phyloP scores from a whole-genome alignment of 2,797 vertebrate species.

The Borostomias antarcticus region DNA sequence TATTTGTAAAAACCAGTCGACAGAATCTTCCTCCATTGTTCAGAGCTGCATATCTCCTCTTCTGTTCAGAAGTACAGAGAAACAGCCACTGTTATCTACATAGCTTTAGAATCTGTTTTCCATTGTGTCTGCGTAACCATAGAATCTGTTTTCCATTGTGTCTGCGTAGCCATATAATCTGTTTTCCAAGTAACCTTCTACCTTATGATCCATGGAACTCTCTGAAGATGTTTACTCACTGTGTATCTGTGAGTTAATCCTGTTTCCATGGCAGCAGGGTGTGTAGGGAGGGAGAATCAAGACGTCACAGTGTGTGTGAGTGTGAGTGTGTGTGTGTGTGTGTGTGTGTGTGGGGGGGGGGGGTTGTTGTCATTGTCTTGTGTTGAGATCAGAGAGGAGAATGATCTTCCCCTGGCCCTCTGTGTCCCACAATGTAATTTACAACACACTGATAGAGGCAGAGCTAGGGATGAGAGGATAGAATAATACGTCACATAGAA shows the following conservation, averaged over 20 bases:
- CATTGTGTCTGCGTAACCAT: not conserved
- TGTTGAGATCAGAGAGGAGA: not conserved
- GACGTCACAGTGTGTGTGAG: not conserved
- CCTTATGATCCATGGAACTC: not conserved
- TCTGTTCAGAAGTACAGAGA: not conserved
- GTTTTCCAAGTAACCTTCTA: not conserved
- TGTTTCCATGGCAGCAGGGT: slow-evolving; percentile 39
- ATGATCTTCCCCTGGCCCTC: not conserved
- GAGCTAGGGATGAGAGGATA: not conserved
- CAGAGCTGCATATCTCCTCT: not conserved
- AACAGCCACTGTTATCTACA: not conserved
- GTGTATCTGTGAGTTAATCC: slow-evolving; percentile 9
- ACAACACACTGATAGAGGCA: not conserved
- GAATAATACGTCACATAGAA: too few relatives aligned
- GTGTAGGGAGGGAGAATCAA: not conserved
- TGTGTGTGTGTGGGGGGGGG: not conserved
- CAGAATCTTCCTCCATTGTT: not conserved
- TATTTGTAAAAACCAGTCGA: not conserved
- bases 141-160: not conserved
- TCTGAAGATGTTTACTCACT: not conserved
- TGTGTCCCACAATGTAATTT: not conserved
- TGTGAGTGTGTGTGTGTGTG: not conserved
- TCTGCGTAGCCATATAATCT: not conserved
- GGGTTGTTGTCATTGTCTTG: too few relatives aligned
- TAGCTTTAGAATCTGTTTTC: not conserved